Base-by-base conservation (phyloP, 2,888 invertebrate species). In the Abscondita cerata region DNA sequence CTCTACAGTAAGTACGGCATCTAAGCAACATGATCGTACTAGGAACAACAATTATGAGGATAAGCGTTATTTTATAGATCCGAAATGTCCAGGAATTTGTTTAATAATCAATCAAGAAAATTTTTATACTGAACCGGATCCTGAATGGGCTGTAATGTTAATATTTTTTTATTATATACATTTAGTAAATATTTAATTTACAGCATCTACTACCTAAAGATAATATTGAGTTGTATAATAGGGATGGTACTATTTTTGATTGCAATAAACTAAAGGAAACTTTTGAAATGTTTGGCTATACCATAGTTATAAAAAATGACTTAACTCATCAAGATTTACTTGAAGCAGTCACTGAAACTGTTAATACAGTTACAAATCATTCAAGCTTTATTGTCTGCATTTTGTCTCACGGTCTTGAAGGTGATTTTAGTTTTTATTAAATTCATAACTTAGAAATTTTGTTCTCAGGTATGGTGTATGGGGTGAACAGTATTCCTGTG, bases 401-500 rank as follows among this genome's bases (percentile, higher is more conserved):
- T 65, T 72, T 83, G 64, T 81, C 81, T 1, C 83, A 83, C 67
- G 83, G 83, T 2, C 71, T 73, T 36, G 68, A 75, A 71, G 78
- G 80, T 80, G 70, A 56, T 57, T 50, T 36, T 34, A 19, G 6
- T 33, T n/a, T 11, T 48, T n/a, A 25, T 25, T 25, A 25, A 6
- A n/a, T n/a, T n/a, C n/a, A n/a, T n/a, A n/a, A n/a, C n/a, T n/a
- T n/a, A n/a, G n/a, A n/a, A n/a, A n/a, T n/a, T n/a, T n/a, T n/a
- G n/a, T n/a, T n/a, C n/a, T 52, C 57, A 81, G 85, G 83, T 18
- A 75, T 80, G 1, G 78, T 86, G 9, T 84, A 83, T 67, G 86
- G 84, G 1, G 75, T 76, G 0, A 81, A 84, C 54, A 83, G 84
- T 68, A 77, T 85, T 36, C 77, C 81, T 0, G 75, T 86, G 1